Evolutionary conservation across 2,797 vertebrate species (phyloP), one percentile per base, ranked within the genome.

Genomic region (Notoglanidium macrostoma): DNA sequence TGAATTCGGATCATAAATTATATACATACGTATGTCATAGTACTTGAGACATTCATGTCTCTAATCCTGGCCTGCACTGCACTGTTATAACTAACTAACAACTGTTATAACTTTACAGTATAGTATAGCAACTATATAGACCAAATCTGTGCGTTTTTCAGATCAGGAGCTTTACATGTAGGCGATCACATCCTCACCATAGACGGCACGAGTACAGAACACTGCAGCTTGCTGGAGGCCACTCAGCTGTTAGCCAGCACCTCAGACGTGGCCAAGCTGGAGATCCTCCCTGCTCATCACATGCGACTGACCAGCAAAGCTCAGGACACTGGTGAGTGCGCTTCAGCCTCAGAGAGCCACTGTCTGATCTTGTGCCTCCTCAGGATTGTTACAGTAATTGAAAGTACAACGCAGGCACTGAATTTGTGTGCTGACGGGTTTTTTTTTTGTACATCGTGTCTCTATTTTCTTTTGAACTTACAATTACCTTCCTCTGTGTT

Each of bases 121-220:
- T 32, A 29, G 11, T 29, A 26, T 19, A 3, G 51, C 11, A 26
- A 26, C 19, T 70, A 17, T 55, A 15, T 40, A 35, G 21, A 72
- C 14, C 19, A 44, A 49, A 67, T 40, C 11, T 84, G 35, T 89
- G 17, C 10, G 5, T 26, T 84, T 70, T 46, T 68, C 93, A 99
- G 98, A 88, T 99, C 97, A 54, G 98, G 98, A 0, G 97, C 97
- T 0, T 63, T 99, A 90, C 98, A 97, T 0, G 88, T 96, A 0
- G 98, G 98, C 0, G 98, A 99, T 92, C 98, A 98, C 92, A 97
- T 99, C 91, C 96, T 99, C 84, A 97, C 97, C 90, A 99, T 99
- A 1, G 97, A 99, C 19, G 97, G 97, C 55, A 98, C 97, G 0
- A 97, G 97, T 73, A 99, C 97, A 0, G 98, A 99, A 26, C 97